These are phyloP conservation scores for Triplophysa yarkandensis DNA, from an alignment of 2,797 vertebrate genomes.

Conservation along the genomic window DNA sequence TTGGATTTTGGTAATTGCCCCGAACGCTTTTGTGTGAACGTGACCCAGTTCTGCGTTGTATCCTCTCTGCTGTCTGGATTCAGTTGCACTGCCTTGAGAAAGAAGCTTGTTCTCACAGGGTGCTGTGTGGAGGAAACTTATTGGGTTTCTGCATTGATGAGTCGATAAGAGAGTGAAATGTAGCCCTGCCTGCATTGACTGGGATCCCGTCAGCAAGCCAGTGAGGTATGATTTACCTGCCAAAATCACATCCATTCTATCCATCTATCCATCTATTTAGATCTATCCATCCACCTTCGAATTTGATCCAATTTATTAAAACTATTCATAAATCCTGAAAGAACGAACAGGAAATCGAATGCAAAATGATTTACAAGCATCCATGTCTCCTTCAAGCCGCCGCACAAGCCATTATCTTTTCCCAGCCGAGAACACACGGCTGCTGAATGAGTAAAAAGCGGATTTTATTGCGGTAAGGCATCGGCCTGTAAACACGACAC, in stretches of 20 bases:
- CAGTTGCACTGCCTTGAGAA: conserved; percentile 17
- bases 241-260: neutral
- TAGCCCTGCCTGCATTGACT: conserved; percentile 19
- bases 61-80: conserved; percentile 22
- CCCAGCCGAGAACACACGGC: neutral
- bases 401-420: conserved; percentile 26
- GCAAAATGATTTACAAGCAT: conserved; percentile 1
- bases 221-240: conserved; percentile 6
- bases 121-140: conserved; percentile 40
- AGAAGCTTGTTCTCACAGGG: conserved; percentile 33
- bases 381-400: neutral
- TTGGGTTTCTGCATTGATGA: conserved; percentile 46
- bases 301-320: neutral
- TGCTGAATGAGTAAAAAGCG: conserved; percentile 16
- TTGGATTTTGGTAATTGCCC: conserved; percentile 17
- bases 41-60: conserved; percentile 19
- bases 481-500: conserved; percentile 4
- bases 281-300: neutral
- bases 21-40: conserved; percentile 12
- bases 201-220: conserved; percentile 26
- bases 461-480: conserved; percentile 17
- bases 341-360: conserved; percentile 9
- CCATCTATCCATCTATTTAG: neutral
- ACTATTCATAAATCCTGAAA: conserved; percentile 20
- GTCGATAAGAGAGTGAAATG: conserved; percentile 44